Evolutionary conservation across 1,140 invertebrate genomes (phyloP), one percentile per base, ranked within the genome.

Genomic region (Planococcus citri): DNA sequence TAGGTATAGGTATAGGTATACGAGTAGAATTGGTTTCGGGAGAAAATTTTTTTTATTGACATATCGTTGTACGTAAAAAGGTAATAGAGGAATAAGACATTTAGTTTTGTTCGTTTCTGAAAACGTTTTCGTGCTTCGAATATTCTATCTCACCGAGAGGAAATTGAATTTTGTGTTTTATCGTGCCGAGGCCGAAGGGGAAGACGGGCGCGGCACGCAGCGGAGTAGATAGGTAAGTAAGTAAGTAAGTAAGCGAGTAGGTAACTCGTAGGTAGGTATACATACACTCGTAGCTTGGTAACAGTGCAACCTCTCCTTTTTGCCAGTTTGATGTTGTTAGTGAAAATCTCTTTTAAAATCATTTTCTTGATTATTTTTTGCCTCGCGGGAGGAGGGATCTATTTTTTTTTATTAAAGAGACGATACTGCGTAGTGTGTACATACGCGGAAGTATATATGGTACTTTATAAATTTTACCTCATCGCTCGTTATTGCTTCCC

Each of bases 131-230:
- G 41, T 51, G 41, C 41, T 51, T 51, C 41, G 41, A 51, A 51
- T 51, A 51, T 51, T 51, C 41, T 51, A 51, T 51, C 41, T 51
- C 41, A 51, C 41, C 41, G 41, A 51, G 41, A 51, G 41, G 41
- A 51, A 51, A 51, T 51, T 51, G 41, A 51, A 51, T 51, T 51
- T 51, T 51, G 41, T 51, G 41, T 51, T 51, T 51, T 51, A 51
- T 51, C 41, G 41, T 3, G 41, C 6, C 12, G 41, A 6, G 41
- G n/a, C 17, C 6, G 41, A 4, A 17, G 41, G 6, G 41, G n/a
- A 17, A 6, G 41, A n/a, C 6, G 6, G 29, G 29, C 29, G 29
- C 29, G 29, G 29, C 29, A 12, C 29, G 29, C 4, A 3, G 29
- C 3, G 29, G 29, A 3, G n/a, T n/a, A n/a, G n/a, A n/a, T n/a